Evolutionary conservation across 2,888 invertebrate genomes (phyloP), one percentile per base, ranked within the genome.

Genomic region (Sussaba pulchella): DNA sequence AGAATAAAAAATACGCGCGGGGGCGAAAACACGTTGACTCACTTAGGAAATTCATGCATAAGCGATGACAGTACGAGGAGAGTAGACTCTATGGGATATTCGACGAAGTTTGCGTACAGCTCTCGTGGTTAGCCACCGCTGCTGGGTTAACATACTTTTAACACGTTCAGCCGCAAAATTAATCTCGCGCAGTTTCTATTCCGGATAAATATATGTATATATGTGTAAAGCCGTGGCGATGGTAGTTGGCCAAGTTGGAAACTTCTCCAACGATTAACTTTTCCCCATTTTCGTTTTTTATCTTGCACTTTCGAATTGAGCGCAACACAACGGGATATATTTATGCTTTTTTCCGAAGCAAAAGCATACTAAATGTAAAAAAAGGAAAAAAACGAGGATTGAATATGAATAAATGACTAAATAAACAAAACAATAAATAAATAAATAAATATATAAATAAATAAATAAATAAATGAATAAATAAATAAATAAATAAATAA

Each of bases 41-140:
- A 63, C 43, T 57, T 66, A 21, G 14, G 31, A 57, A 71, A 24
- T 21, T 66, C 71, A 66, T 66, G 66, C 57, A 77, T 77, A 71
- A 71, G 71, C 39, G 64, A 71, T 43, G 10, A 12, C 52, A 19
- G 17, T 31, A 31, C 8, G 3, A 57, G 1, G 36, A 17, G 31
- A 31, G 4, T 31, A 31, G 3, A 17, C 9, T 36, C 43, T 43
- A n/a, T 1, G 4, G 9, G 6, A 36, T 57, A 57, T 9, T 26
- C 6, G 24, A 31, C 26, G 26, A 31, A 54, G n/a, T 54, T 54
- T n/a, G 31, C 31, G 14, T 54, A 24, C 54, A 24, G n/a, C 24
- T 54, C 1, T 54, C 3, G 26, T 26, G 26, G 4, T 54, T 14
- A 26, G 24, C 31, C 4, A 54, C 31, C n/a, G 50, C 10, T 26